Evolutionary conservation across 1,140 invertebrate species (phyloP).

Genomic region (Grapholita molesta): DNA sequence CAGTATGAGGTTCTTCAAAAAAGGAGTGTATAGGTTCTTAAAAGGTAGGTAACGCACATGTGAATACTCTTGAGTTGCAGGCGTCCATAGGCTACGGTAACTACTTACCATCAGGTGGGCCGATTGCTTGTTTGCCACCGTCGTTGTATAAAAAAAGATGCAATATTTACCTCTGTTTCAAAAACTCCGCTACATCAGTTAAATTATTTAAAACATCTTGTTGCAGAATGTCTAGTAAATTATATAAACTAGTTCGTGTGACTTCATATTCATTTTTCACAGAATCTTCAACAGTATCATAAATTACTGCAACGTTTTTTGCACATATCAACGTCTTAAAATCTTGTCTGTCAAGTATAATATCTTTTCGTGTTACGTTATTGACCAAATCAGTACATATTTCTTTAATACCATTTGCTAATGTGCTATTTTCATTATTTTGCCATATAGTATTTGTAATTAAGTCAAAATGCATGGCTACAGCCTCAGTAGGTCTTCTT

Average conservation of each 20-base stretch:
- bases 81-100: no score
- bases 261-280: slow-evolving; percentile 36
- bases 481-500: slow-evolving; percentile 52
- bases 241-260: slow-evolving; percentile 41
- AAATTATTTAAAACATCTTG: slow-evolving; percentile 32
- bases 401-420: slow-evolving; percentile 38
- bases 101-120: no score
- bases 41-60: no score
- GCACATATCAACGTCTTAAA: slow-evolving; percentile 49
- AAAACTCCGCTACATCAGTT: slow-evolving; percentile 42
- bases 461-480: slow-evolving; percentile 62
- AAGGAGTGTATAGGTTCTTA: no score
- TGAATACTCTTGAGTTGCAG: no score
- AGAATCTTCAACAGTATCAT: slow-evolving; percentile 35
- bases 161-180: slow-evolving; percentile 52
- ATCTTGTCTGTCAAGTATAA: slow-evolving; percentile 45
- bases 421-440: slow-evolving; percentile 41
- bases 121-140: no score
- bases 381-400: slow-evolving; percentile 48
- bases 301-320: slow-evolving; percentile 50
- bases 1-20: no score
- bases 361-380: slow-evolving; percentile 47
- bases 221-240: slow-evolving; percentile 39
- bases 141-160: slow-evolving; percentile 21
- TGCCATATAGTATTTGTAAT: slow-evolving; percentile 56